Percentiles rank a stretch among this genome's conserved stretches.
Evolutionary conservation across 2,888 invertebrate species (phyloP).

Genomic region (Buathra laborator): DNA sequence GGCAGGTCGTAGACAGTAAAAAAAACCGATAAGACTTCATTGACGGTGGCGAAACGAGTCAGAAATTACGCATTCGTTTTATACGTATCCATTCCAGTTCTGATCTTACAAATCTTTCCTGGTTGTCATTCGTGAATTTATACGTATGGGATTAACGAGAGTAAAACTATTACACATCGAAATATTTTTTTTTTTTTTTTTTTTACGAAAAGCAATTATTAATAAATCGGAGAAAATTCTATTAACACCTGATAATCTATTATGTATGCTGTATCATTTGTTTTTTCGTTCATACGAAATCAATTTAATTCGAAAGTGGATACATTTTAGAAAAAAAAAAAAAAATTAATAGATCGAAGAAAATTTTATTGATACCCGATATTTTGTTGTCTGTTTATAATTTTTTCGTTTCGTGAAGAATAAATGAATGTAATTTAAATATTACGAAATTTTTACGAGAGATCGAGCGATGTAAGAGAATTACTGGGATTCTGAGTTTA

Average conservation of each 20-base stretch:
- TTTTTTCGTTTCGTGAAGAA: background rate
- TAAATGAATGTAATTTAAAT: background rate
- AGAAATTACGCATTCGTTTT: slow-evolving; percentile 62
- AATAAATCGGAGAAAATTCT: background rate
- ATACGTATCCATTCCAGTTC: slow-evolving; percentile 49
- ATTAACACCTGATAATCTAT: too few relatives aligned
- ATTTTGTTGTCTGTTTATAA: too few relatives aligned
- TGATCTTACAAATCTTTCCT: slow-evolving; percentile 40
- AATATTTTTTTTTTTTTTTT: background rate
- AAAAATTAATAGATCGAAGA: background rate
- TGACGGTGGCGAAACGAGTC: slow-evolving; percentile 58
- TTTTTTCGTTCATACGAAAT: too few relatives aligned
- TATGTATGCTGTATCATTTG: too few relatives aligned
- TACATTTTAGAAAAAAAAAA: background rate
- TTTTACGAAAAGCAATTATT: background rate
- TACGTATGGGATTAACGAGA: slow-evolving; percentile 17
- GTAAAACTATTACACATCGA: slow-evolving; percentile 5
- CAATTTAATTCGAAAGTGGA: too few relatives aligned
- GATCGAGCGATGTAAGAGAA: slow-evolving; percentile 17
- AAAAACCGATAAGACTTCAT: slow-evolving; percentile 59
- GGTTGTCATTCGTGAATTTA: slow-evolving; percentile 33
- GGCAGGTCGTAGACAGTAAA: slow-evolving; percentile 46
- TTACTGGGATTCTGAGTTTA: slow-evolving; percentile 24
- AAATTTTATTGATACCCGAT: too few relatives aligned
- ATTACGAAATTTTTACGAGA: background rate